These are phyloP conservation scores for Halichoeres trimaculatus DNA, from an alignment of 2,113 vertebrate genomes.

Conservation along the genomic window DNA sequence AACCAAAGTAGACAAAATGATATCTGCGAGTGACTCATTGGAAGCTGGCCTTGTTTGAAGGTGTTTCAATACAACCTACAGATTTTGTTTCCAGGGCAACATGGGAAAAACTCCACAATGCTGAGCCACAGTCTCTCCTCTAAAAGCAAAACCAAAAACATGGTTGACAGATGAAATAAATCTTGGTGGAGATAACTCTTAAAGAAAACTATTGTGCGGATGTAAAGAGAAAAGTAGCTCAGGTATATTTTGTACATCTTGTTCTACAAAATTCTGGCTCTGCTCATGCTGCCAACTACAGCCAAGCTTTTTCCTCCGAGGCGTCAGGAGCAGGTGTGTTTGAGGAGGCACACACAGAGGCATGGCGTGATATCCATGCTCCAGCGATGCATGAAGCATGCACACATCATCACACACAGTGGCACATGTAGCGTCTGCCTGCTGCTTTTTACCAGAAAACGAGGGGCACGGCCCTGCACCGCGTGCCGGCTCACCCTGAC, in stretches of 20 bases:
- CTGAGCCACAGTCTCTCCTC: not conserved
- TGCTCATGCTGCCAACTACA: conserved; percentile 33
- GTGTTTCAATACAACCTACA: conserved; percentile 4
- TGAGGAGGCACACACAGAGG: conserved; percentile 67
- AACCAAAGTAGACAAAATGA: not conserved
- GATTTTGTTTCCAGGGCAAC: conserved; percentile 24
- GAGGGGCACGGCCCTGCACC: conserved; percentile 48
- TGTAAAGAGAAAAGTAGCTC: not conserved
- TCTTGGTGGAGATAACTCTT: not conserved
- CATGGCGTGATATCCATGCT: conserved; percentile 62
- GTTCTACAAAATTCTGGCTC: not conserved
- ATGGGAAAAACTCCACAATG: not conserved
- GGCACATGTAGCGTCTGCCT: conserved; percentile 64
- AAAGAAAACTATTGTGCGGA: not conserved
- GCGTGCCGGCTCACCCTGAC: conserved; percentile 52
- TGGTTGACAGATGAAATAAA: not conserved
- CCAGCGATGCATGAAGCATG: conserved; percentile 69
- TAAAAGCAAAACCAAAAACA: not conserved
- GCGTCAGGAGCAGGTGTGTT: conserved; percentile 72
- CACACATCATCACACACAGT: conserved; percentile 70
- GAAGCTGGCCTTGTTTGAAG: not conserved
- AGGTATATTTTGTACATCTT: not conserved
- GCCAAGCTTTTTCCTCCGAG: conserved; percentile 57
- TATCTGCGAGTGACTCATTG: not conserved
- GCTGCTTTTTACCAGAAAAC: conserved; percentile 66